phyloP scores from a whole-genome alignment of 2,113 vertebrate species.

The Oryzias melastigma region DNA sequence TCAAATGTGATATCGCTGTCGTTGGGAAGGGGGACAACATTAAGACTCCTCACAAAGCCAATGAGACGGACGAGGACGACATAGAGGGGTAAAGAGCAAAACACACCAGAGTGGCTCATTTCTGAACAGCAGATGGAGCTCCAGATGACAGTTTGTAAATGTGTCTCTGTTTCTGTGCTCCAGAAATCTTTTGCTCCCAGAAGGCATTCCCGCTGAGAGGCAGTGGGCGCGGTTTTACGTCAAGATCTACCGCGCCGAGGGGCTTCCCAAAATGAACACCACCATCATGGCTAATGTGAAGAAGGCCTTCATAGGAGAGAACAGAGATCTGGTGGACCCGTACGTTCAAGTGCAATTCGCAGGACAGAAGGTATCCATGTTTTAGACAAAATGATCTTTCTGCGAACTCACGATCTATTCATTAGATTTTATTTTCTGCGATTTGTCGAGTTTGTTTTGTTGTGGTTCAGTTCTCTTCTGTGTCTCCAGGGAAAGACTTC shows the following conservation, averaged over 20 bases:
- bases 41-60: constrained; percentile 94
- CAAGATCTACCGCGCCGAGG: constrained; percentile 91
- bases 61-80: constrained; percentile 92
- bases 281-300: constrained; percentile 98
- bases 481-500: constrained; percentile 89
- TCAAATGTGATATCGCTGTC: constrained; percentile 93
- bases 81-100: constrained; percentile 85
- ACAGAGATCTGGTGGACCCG: constrained; percentile 95
- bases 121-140: not conserved
- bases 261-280: constrained; percentile 96
- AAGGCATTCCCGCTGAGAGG: constrained; percentile 89
- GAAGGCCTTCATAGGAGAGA: constrained; percentile 96
- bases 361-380: constrained; percentile 87
- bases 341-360: constrained; percentile 94
- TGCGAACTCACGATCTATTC: too few species aligned
- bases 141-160: not conserved
- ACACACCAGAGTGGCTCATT: not conserved
- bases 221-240: constrained; percentile 96
- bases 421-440: too few species aligned
- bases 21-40: constrained; percentile 97
- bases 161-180: constrained; percentile 9
- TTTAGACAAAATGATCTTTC: too few species aligned
- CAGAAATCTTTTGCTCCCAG: constrained; percentile 93
- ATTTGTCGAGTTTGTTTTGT: too few species aligned
- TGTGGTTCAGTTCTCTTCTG: not conserved